phyloP scores from a whole-genome alignment of 1,140 invertebrate species.

The Drosophila repletoides region DNA sequence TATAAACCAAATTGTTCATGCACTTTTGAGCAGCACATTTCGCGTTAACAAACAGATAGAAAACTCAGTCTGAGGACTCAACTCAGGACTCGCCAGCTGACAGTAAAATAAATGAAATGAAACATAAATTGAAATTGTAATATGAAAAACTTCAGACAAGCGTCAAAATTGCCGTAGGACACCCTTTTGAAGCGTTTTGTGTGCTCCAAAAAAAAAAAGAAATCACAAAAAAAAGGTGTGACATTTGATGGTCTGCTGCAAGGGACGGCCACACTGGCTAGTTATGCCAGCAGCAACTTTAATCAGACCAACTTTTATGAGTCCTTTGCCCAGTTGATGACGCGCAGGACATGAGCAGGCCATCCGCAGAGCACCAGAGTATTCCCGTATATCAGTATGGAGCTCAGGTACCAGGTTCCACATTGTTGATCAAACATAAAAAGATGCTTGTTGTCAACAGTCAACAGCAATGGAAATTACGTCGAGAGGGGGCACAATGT shows the following conservation, averaged over 20 bases:
- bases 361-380: background rate
- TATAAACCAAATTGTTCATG: slow-evolving; percentile 77
- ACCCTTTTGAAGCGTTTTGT: slow-evolving; percentile 21
- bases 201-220: slow-evolving; percentile 13
- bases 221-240: slow-evolving; percentile 42
- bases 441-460: slow-evolving; percentile 21
- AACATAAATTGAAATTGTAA: slow-evolving; percentile 61
- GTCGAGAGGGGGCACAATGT: background rate
- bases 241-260: slow-evolving; percentile 21
- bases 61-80: background rate
- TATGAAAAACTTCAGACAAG: slow-evolving; percentile 43
- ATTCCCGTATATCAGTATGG: background rate
- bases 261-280: slow-evolving; percentile 13
- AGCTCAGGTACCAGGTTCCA: slow-evolving; percentile 34
- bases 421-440: slow-evolving; percentile 70
- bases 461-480: slow-evolving; percentile 5
- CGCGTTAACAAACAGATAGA: slow-evolving; percentile 41
- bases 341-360: slow-evolving; percentile 16
- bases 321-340: slow-evolving; percentile 49
- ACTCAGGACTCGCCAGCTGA: background rate
- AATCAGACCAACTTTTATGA: slow-evolving; percentile 60
- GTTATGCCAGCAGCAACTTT: slow-evolving; percentile 52
- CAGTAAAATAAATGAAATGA: slow-evolving; percentile 62
- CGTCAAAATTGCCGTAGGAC: slow-evolving; percentile 15
- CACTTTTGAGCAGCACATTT: slow-evolving; percentile 74